Conservation (phyloP, 2,113 vertebrate species). For the Forbesichthys agassizii region DNA sequence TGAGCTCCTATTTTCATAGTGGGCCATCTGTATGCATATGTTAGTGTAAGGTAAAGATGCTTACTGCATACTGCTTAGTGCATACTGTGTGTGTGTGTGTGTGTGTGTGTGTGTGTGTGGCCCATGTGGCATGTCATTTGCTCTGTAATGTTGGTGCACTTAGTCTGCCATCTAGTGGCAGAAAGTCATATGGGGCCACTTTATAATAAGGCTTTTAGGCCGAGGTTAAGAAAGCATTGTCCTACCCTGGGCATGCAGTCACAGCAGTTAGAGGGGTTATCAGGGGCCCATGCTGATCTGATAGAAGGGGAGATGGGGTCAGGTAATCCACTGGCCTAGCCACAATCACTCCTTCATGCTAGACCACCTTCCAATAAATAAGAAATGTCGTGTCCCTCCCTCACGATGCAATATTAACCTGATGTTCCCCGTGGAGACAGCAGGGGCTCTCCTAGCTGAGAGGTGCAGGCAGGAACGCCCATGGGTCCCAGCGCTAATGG, state of each 20-base stretch:
- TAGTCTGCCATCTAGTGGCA: too few species aligned
- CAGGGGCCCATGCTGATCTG: slow-evolving; percentile 47
- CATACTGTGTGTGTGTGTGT: too few species aligned
- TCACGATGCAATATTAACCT: slow-evolving; percentile 84
- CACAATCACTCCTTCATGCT: slow-evolving; percentile 76
- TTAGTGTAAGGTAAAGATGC: too few species aligned
- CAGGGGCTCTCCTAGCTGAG: slow-evolving; percentile 42
- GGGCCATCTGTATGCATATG: too few species aligned
- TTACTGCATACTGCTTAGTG: too few species aligned
- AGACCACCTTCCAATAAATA: slow-evolving; percentile 86
- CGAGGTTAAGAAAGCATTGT: slow-evolving; percentile 66
- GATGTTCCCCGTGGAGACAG: slow-evolving; percentile 74
- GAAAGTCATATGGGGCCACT: too few species aligned
- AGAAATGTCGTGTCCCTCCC: slow-evolving; percentile 79
- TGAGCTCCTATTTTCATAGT: too few species aligned
- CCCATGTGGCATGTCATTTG: neutral
- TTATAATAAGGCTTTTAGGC: neutral
- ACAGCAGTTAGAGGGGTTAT: slow-evolving; percentile 37
- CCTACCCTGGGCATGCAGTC: slow-evolving; percentile 26
- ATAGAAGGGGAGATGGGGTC: slow-evolving; percentile 70
- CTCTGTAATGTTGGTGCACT: neutral
- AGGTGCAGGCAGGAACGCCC: slow-evolving; percentile 41
- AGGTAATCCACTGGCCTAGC: slow-evolving; percentile 79
- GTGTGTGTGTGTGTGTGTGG: too few species aligned
- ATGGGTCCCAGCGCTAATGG: slow-evolving; percentile 61